Conservation (phyloP, 2,888 invertebrate species). For the Ypsolopha sequella region DNA sequence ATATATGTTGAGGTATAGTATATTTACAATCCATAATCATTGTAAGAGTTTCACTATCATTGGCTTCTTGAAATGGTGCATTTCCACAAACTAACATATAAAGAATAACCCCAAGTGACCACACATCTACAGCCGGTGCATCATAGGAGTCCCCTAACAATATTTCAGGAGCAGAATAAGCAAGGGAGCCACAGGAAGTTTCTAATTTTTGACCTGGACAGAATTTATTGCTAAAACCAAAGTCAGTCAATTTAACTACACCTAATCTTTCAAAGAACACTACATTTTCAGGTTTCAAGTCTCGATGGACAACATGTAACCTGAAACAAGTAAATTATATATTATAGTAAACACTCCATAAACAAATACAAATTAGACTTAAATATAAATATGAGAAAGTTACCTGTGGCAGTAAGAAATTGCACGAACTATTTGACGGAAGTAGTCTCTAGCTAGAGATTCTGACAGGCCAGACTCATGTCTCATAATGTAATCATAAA, state of each 20-base stretch:
- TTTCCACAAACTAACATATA: slow-evolving; percentile 99
- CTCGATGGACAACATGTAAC: slow-evolving; percentile 81
- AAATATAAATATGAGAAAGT: background rate
- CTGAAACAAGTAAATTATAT: slow-evolving; percentile 34
- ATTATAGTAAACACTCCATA: background rate
- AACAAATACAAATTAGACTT: background rate
- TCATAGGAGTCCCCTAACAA: slow-evolving; percentile 98
- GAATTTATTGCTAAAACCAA: slow-evolving; percentile 96
- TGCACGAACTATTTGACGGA: slow-evolving; percentile 96
- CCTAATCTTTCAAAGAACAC: slow-evolving; percentile 98
- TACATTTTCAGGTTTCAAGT: slow-evolving; percentile 99
- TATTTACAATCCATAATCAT: slow-evolving; percentile 99
- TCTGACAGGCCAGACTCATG: slow-evolving; percentile 91
- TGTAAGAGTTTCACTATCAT: slow-evolving; percentile 98
- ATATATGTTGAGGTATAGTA: slow-evolving; percentile 89
- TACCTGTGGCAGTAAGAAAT: slow-evolving; percentile 97
- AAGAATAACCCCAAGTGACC: slow-evolving; percentile 98
- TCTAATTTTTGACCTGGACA: slow-evolving; percentile 96
- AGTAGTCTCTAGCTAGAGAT: slow-evolving; percentile 89
- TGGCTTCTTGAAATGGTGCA: slow-evolving; percentile 98
- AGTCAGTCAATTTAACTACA: slow-evolving; percentile 98
- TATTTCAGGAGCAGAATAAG: slow-evolving; percentile 99
- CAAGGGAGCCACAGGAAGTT: slow-evolving; percentile 98
- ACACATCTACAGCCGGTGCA: slow-evolving; percentile 99
- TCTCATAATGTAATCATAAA: slow-evolving; percentile 98